Evolutionary conservation across 1,140 invertebrate genomes (phyloP).

Genomic region (Delia radicum): DNA sequence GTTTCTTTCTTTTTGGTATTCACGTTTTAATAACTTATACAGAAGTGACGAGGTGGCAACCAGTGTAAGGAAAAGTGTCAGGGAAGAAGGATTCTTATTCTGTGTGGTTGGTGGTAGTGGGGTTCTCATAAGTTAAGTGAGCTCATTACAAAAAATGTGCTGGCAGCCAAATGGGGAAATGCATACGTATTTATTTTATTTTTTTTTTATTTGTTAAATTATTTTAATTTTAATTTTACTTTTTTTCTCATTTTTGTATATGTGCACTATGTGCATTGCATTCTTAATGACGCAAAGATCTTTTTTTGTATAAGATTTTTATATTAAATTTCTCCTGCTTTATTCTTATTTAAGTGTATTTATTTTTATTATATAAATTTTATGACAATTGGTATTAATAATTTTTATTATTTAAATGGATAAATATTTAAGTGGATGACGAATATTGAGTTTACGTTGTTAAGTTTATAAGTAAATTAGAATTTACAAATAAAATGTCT

Average conservation of each 20-base stretch:
- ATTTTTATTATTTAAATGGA: too few species aligned
- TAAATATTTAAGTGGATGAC: too few species aligned
- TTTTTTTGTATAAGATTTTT: not conserved
- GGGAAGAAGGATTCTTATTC: too few species aligned
- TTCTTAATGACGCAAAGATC: not conserved
- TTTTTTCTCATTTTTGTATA: not conserved
- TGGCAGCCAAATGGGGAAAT: slow-evolving; percentile 8
- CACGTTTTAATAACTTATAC: not conserved
- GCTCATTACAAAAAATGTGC: not conserved
- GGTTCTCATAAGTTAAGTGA: not conserved
- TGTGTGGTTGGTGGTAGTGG: not conserved
- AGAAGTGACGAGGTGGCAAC: not conserved
- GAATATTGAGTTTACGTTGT: too few species aligned
- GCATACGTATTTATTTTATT: not conserved
- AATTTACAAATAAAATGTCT: too few species aligned
- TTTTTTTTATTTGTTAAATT: not conserved
- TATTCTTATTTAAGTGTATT: not conserved
- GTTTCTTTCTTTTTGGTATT: not conserved
- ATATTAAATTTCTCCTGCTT: not conserved
- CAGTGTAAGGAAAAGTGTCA: not conserved
- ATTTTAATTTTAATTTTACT: not conserved
- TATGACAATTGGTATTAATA: too few species aligned
- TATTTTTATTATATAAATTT: not conserved
- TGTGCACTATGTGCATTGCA: not conserved
- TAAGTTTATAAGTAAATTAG: too few species aligned